Conservation (phyloP, 1,140 invertebrate genomes). For the Euura saliciscinereae region DNA sequence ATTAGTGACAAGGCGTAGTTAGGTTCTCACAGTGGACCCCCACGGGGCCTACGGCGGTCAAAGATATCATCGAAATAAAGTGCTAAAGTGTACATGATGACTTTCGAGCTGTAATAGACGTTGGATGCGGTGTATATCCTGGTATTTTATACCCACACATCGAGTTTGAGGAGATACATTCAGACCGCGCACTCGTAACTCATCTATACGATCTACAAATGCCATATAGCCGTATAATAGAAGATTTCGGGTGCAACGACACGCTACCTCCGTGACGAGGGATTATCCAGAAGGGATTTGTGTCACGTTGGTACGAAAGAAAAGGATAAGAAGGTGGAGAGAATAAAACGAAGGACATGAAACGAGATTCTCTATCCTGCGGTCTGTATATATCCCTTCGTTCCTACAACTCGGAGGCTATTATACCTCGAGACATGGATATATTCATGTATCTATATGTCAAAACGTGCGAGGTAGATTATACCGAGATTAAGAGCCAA, state of each 20-base stretch:
- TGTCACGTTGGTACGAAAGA: slow-evolving; percentile 7
- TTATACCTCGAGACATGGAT: too few relatives aligned
- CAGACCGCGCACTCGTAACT: too few relatives aligned
- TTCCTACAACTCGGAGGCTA: too few relatives aligned
- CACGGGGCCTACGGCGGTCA: not conserved
- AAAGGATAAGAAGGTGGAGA: not conserved
- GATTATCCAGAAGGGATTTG: slow-evolving; percentile 2
- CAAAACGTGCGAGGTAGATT: too few relatives aligned
- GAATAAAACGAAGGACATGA: too few relatives aligned
- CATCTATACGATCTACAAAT: too few relatives aligned
- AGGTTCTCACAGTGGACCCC: slow-evolving; percentile 15
- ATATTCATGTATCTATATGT: too few relatives aligned
- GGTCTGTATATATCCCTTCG: too few relatives aligned
- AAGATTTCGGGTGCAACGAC: slow-evolving; percentile 6
- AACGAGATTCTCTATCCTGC: too few relatives aligned
- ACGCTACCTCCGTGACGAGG: not conserved
- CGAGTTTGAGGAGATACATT: not conserved
- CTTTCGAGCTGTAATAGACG: slow-evolving; percentile 8
- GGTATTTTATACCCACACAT: not conserved
- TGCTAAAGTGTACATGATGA: slow-evolving; percentile 12
- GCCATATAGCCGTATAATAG: not conserved
- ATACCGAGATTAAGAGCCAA: too few relatives aligned
- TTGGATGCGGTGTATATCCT: not conserved
- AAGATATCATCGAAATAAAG: slow-evolving; percentile 18
- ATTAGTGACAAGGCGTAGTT: not conserved